These are phyloP conservation scores for Erythrocercus mccallii DNA, from an alignment of 2,113 vertebrate genomes.

Conservation along the genomic window DNA sequence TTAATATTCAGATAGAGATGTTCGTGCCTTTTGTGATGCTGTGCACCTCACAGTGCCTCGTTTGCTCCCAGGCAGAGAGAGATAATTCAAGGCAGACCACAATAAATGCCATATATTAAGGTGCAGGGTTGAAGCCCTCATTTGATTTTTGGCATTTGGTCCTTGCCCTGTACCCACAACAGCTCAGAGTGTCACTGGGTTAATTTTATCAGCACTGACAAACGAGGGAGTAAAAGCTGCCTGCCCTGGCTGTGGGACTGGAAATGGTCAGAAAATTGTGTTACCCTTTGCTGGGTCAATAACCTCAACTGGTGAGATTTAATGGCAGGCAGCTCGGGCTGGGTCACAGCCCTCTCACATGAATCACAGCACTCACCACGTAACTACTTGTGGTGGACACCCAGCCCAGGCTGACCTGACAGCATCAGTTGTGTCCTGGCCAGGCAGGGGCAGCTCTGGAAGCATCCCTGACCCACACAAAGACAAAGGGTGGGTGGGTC, in stretches of 20 bases:
- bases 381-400: rapidly evolving
- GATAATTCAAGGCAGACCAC: neutral
- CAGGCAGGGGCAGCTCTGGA: neutral
- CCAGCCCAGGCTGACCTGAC: neutral
- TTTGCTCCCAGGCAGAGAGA: neutral
- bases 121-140: neutral
- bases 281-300: conserved; percentile 43
- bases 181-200: conserved; percentile 26
- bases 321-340: neutral
- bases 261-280: conserved; percentile 43
- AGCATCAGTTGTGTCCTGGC: rapidly evolving
- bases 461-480: neutral
- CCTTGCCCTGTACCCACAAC: neutral
- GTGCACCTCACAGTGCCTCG: neutral
- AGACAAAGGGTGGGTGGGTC: neutral
- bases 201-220: conserved; percentile 40
- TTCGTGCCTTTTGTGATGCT: conserved; percentile 10
- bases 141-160: conserved; percentile 11
- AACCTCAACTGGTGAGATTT: neutral
- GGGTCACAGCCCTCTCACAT: neutral
- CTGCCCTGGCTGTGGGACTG: neutral
- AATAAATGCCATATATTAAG: neutral
- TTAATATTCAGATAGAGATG: conserved; percentile 14
- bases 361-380: neutral
- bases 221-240: neutral